phyloP scores from a whole-genome alignment of 2,888 invertebrate genomes.

The Oscheius sp. region DNA sequence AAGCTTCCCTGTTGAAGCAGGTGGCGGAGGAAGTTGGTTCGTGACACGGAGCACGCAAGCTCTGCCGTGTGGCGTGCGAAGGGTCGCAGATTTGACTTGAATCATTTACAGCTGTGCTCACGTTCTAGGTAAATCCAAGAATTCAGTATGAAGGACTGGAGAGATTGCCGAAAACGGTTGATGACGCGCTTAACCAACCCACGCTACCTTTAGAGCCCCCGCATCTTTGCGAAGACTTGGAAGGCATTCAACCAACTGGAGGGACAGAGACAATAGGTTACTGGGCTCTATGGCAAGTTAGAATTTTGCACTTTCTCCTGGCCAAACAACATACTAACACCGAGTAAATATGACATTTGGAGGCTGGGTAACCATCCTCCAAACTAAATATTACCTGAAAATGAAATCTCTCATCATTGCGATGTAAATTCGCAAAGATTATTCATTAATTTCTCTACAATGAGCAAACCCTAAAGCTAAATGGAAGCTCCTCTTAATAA shows the following conservation, averaged over 20 bases:
- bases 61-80: constrained; percentile 13
- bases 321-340: too few species aligned
- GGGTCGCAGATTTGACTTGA: constrained; percentile 13
- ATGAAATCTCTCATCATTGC: too few species aligned
- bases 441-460: too few species aligned
- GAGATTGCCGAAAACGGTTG: constrained; percentile 6
- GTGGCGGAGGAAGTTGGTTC: constrained; percentile 7
- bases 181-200: constrained; percentile 11
- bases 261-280: not conserved
- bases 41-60: constrained; percentile 15
- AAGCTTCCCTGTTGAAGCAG: not conserved
- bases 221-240: not conserved
- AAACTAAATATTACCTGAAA: too few species aligned
- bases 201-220: not conserved
- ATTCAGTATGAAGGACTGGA: constrained; percentile 10
- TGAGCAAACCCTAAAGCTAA: too few species aligned
- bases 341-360: too few species aligned
- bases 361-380: too few species aligned
- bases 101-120: constrained; percentile 19
- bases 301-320: too few species aligned
- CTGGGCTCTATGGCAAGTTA: too few species aligned
- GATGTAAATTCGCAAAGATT: too few species aligned
- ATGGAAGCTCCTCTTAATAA: too few species aligned
- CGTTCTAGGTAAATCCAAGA: constrained; percentile 18
- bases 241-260: not conserved